Percentiles rank a stretch among this genome's conserved stretches.
These are phyloP conservation scores for Eolophus roseicapilla DNA, from an alignment of 2,113 vertebrate species.

Conservation along the genomic window DNA sequence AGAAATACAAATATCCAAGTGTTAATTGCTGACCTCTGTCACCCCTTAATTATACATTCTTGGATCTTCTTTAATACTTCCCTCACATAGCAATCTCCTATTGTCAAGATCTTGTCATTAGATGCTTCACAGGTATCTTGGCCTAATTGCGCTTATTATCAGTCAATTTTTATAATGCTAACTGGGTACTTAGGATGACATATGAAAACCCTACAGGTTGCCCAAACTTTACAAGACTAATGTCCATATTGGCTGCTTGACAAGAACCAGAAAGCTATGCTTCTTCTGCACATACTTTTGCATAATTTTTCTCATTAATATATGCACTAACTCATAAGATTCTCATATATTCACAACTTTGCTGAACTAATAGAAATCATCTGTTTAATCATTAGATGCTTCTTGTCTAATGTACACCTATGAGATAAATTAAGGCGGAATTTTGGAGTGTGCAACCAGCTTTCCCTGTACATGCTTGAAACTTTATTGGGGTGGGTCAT, in stretches of 20 bases:
- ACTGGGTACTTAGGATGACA: not conserved
- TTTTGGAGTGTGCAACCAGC: not conserved
- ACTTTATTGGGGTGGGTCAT: not conserved
- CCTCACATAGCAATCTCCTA: not conserved
- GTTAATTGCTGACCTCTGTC: conserved; percentile 18
- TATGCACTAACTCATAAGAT: not conserved
- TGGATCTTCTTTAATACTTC: conserved; percentile 14
- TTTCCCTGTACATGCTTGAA: not conserved
- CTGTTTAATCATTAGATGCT: not conserved
- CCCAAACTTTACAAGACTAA: not conserved
- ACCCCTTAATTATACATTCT: conserved; percentile 36
- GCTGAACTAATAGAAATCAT: not conserved
- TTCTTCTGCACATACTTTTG: not conserved
- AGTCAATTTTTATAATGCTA: conserved; percentile 15
- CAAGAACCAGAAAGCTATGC: not conserved
- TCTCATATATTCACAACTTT: not conserved
- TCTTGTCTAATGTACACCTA: not conserved
- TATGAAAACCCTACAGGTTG: conserved; percentile 23
- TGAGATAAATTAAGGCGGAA: not conserved
- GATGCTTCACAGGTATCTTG: conserved; percentile 1
- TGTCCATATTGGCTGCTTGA: not conserved
- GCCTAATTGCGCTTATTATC: conserved; percentile 32
- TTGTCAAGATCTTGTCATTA: not conserved
- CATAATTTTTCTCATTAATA: not conserved
- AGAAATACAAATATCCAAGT: conserved; percentile 18